These are phyloP conservation scores for Drosophila robusta DNA, from an alignment of 2,888 invertebrate species.

Conservation along the genomic window DNA sequence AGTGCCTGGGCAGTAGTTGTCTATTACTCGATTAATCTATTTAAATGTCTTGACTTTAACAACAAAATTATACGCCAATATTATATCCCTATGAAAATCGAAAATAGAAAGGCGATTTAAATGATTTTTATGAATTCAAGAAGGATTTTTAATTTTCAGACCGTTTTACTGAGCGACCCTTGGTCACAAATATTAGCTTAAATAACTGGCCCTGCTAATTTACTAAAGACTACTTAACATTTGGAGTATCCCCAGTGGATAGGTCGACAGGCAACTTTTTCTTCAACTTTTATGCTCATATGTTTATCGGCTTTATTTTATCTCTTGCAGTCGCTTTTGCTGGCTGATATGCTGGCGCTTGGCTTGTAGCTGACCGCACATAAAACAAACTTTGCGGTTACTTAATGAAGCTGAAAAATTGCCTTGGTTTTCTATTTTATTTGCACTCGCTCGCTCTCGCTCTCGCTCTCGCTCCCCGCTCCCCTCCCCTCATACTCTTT, in stretches of 20 bases:
- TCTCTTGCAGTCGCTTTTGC: constrained; percentile 19
- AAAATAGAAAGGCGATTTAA: background rate
- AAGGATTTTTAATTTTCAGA: background rate
- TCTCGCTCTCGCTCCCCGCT: constrained; percentile 17
- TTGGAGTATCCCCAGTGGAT: background rate
- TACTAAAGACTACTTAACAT: constrained; percentile 38
- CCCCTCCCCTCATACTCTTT: constrained; percentile 20
- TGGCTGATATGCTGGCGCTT: constrained; percentile 21
- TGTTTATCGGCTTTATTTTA: constrained; percentile 50
- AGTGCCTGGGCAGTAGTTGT: constrained; percentile 19
- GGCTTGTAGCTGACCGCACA: constrained; percentile 62
- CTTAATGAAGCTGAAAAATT: constrained; percentile 79
- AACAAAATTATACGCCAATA: too few relatives aligned
- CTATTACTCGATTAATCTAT: background rate
- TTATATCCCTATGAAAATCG: too few relatives aligned
- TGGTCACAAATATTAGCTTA: background rate
- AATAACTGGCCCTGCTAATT: constrained; percentile 35
- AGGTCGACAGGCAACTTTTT: constrained; percentile 25
- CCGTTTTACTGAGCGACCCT: background rate
- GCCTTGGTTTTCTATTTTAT: constrained; percentile 71
- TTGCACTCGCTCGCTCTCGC: constrained; percentile 52
- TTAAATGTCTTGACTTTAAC: background rate
- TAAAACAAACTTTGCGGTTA: constrained; percentile 77
- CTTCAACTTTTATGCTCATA: constrained; percentile 47
- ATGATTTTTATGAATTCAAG: background rate